These are phyloP conservation scores for Dastarcus helophoroides DNA, from an alignment of 2,888 invertebrate genomes.

Conservation along the genomic window DNA sequence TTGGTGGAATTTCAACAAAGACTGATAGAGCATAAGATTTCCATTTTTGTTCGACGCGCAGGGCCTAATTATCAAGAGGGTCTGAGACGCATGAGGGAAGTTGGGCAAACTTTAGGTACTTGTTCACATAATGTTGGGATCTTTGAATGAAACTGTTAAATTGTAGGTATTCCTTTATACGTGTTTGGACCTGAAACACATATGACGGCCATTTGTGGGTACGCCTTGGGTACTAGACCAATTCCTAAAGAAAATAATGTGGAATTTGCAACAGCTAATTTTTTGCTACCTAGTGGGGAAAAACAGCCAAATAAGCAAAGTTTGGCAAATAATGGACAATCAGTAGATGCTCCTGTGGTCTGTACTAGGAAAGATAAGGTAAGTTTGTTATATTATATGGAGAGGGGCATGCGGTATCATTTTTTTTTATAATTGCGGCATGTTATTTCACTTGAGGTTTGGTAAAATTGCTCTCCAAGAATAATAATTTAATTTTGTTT, in stretches of 20 bases:
- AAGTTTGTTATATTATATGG: too few relatives aligned
- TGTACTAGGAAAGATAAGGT: conserved; percentile 14
- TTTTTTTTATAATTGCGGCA: too few relatives aligned
- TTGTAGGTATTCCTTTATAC: conserved; percentile 78
- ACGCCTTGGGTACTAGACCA: conserved; percentile 84
- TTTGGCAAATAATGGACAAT: conserved; percentile 9
- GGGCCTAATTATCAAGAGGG: conserved; percentile 97
- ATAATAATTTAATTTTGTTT: too few relatives aligned
- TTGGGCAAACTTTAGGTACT: conserved; percentile 56
- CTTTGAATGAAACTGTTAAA: not conserved
- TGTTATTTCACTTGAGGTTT: too few relatives aligned
- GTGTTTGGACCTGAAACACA: conserved; percentile 99
- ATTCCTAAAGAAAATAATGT: conserved; percentile 56
- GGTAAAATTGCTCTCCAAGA: too few relatives aligned
- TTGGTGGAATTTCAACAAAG: conserved; percentile 85
- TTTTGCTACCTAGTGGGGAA: conserved; percentile 65
- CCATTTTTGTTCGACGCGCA: conserved; percentile 91
- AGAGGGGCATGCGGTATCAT: too few relatives aligned
- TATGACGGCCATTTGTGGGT: conserved; percentile 99
- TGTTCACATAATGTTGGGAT: conserved; percentile 1
- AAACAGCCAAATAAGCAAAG: conserved; percentile 34
- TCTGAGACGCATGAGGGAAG: conserved; percentile 85
- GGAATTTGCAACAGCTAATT: conserved; percentile 80
- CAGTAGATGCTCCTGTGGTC: conserved; percentile 4
- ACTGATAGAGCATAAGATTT: conserved; percentile 81